Evolutionary conservation across 1,140 invertebrate species (phyloP), one percentile per base, ranked within the genome.

Genomic region (Drosophila elegans): DNA sequence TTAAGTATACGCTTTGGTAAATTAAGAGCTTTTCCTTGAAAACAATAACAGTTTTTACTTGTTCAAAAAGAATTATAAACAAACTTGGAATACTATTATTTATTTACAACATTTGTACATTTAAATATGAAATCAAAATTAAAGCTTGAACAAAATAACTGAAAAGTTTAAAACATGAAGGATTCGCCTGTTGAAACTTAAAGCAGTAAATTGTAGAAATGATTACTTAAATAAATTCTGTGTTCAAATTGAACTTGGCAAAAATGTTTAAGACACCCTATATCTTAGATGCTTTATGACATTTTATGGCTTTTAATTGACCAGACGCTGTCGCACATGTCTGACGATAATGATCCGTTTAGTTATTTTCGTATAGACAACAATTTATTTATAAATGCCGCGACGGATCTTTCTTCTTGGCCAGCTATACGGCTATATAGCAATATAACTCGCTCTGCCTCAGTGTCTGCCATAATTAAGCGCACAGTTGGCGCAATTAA

Each of bases 401-500:
- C 42, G 34, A 29, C 51, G 29, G 51, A 56, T 71, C 27, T 59
- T 38, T 48, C 4, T 51, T 10, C 34, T 56, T 36, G 10, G 48
- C 29, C 29, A 51, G 48, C 48, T 34, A 51, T 51, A 51, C 5
- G 3, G 29, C 29, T n/a, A 36, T 48, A 16, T 45, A n/a, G 48
- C 49, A 46, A 29, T 55, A 32, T 42, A 66, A 46, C 44, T 12
- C 57, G 29, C 55, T 57, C 74, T 74, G 69, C 59, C 80, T 63
- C 66, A 84, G 60, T 80, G 80, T 84, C 80, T 83, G 80, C 74
- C 80, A 79, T 74, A 82, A 74, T 74, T 82, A 83, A 44, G 69
- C 46, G 74, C 79, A 82, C 79, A 77, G 68, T 74, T 73, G 71
- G 67, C 67, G 67, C 67, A 72, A 72, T 73, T 63, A 61, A 78